Percentiles rank a stretch among this genome's conserved stretches.
Conservation (phyloP, 2,113 vertebrate species). For the Martes martes region DNA sequence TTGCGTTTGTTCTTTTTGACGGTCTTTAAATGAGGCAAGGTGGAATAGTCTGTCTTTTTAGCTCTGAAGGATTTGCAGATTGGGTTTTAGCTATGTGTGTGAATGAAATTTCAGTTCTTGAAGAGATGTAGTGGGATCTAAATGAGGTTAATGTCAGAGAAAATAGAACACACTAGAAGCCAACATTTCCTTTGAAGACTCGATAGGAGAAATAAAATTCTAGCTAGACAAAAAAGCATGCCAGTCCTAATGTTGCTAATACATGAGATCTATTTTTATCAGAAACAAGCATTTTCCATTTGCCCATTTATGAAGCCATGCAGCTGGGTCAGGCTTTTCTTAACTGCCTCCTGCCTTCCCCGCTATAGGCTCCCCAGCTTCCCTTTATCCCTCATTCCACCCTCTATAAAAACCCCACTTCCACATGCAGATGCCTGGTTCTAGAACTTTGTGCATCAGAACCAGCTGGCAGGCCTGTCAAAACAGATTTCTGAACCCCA, state of each 20-base stretch:
- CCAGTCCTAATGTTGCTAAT: not conserved
- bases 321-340: not conserved
- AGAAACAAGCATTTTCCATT: not conserved
- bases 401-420: no score
- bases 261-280: not conserved
- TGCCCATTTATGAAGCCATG: not conserved
- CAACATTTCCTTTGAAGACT: not conserved
- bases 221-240: not conserved
- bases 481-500: not conserved
- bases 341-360: not conserved
- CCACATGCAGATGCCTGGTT: not conserved
- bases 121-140: not conserved
- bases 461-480: not conserved
- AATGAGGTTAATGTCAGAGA: not conserved
- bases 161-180: not conserved
- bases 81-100: not conserved
- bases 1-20: not conserved
- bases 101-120: not conserved
- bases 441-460: not conserved
- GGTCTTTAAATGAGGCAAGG: not conserved
- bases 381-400: no score
- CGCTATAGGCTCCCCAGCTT: fast-evolving
- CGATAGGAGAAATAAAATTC: not conserved
- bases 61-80: not conserved
- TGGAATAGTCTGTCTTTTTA: not conserved